A percentile compares a stretch with the other conserved stretches of the same genome.
Evolutionary conservation across 1,140 invertebrate genomes (phyloP).

Genomic region (Pachypsylla venusta): DNA sequence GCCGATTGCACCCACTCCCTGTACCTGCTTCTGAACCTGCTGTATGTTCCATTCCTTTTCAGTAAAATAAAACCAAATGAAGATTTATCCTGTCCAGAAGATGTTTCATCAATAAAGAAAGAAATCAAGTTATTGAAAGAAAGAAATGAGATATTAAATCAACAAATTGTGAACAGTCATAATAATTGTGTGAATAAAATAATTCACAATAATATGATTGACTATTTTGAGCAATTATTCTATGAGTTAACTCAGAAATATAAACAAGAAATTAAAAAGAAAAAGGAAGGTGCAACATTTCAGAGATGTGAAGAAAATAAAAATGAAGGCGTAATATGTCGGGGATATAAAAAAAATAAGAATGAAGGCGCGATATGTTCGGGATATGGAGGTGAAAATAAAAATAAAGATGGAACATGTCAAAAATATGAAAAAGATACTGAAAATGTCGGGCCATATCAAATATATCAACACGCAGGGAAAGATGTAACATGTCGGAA

Average conservation of each 20-base stretch:
- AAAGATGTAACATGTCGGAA: too few species aligned
- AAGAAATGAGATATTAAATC: neutral
- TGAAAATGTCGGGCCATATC: too few species aligned
- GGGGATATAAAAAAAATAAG: too few species aligned
- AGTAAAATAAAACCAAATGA: neutral
- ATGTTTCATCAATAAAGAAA: neutral
- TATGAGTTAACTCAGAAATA: neutral
- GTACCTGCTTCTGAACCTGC: neutral
- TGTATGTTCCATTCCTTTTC: neutral
- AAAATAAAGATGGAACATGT: too few species aligned
- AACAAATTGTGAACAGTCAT: neutral
- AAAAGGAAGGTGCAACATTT: neutral
- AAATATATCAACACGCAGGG: too few species aligned
- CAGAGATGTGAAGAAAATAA: too few species aligned
- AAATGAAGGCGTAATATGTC: too few species aligned
- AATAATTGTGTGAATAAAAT: neutral
- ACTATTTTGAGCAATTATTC: neutral
- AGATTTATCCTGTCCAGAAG: neutral
- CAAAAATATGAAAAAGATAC: too few species aligned
- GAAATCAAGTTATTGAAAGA: neutral
- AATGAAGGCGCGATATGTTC: too few species aligned
- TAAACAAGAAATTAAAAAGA: neutral
- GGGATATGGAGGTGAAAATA: too few species aligned
- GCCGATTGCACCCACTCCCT: neutral
- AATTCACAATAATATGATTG: neutral